Evolutionary conservation across 2,113 vertebrate genomes (phyloP).

Genomic region (Phyllostomus discolor): DNA sequence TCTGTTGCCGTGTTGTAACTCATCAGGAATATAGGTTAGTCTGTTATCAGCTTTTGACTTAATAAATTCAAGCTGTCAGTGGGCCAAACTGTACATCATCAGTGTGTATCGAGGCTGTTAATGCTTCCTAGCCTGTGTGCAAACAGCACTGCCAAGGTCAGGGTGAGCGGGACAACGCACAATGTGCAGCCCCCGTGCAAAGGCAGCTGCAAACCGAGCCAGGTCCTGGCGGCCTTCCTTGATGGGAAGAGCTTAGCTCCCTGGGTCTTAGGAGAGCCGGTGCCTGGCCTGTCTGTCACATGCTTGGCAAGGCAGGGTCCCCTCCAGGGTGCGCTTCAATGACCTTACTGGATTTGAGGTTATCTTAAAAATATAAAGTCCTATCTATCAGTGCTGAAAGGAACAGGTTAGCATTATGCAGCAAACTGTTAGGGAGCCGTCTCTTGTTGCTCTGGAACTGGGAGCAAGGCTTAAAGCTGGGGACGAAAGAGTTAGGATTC

Average conservation of each 20-base stretch:
- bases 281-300: not conserved
- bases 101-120: not conserved
- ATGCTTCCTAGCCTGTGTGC: not conserved
- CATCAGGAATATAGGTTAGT: not conserved
- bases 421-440: not conserved
- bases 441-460: not conserved
- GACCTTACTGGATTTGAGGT: not conserved
- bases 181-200: not conserved
- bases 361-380: not conserved
- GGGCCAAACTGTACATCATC: not conserved
- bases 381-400: not conserved
- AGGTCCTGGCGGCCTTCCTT: not conserved
- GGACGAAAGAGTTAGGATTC: not conserved
- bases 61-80: not conserved
- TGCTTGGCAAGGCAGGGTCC: not conserved
- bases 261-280: not conserved
- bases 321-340: not conserved
- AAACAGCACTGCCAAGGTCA: not conserved
- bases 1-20: not conserved
- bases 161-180: not conserved
- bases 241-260: not conserved
- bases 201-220: not conserved
- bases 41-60: not conserved
- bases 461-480: not conserved
- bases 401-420: not conserved